These are phyloP conservation scores for Calliopum simillimum DNA, from an alignment of 2,888 invertebrate species.

Conservation along the genomic window DNA sequence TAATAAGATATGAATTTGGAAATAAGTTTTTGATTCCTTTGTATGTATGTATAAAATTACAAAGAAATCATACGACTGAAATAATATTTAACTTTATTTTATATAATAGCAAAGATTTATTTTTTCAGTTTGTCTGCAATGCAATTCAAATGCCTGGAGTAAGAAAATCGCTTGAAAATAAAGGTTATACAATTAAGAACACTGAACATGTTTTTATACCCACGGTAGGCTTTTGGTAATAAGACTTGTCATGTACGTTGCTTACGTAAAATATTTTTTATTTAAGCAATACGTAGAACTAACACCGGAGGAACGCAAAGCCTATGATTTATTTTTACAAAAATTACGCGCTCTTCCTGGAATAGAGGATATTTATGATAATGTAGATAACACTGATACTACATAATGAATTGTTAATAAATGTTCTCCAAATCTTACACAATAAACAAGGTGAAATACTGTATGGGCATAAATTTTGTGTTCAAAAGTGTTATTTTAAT, in stretches of 20 bases:
- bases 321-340: conserved; percentile 67
- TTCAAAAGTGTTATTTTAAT: no score
- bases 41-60: no score
- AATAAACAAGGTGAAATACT: no score
- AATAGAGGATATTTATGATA: conserved; percentile 72
- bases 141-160: conserved; percentile 68
- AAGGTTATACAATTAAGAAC: conserved; percentile 56
- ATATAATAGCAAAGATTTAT: no score
- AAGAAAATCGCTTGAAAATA: conserved; percentile 66
- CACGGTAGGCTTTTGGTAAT: conserved; percentile 48
- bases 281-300: conserved; percentile 68
- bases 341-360: conserved; percentile 72
- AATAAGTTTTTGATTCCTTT: background rate
- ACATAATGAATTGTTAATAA: background rate
- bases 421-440: no score
- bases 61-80: no score
- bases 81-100: no score
- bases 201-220: conserved; percentile 60
- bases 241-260: no score
- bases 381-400: conserved; percentile 54
- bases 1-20: background rate
- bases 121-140: conserved; percentile 72
- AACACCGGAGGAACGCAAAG: conserved; percentile 68
- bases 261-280: no score
- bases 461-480: no score